Evolutionary conservation across 2,888 invertebrate genomes (phyloP).

Genomic region (Octonoba sinensis): DNA sequence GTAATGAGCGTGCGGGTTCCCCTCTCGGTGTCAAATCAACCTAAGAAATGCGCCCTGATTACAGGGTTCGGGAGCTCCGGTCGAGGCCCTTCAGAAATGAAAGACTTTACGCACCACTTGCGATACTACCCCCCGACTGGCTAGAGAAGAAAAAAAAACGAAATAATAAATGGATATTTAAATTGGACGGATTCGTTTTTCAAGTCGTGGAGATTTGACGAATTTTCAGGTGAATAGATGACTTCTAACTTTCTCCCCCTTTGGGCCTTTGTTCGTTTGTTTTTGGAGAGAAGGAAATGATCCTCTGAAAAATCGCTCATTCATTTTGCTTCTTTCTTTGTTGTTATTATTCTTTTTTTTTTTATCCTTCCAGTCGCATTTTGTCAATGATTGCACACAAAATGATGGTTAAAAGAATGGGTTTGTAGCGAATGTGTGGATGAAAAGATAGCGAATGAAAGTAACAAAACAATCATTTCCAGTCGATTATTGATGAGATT

Average conservation of each 20-base stretch:
- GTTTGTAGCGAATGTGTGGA: conserved; percentile 7
- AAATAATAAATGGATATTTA: conserved; percentile 60
- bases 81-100: conserved; percentile 40
- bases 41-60: conserved; percentile 63
- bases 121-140: conserved; percentile 15
- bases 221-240: conserved; percentile 53
- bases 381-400: conserved; percentile 36
- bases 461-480: neutral
- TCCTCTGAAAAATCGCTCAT: conserved; percentile 8
- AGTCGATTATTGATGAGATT: conserved; percentile 45
- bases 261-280: conserved; percentile 10
- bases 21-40: conserved; percentile 61
- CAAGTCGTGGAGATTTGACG: conserved; percentile 42
- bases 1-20: conserved; percentile 60
- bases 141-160: conserved; percentile 13
- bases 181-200: conserved; percentile 62
- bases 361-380: conserved; percentile 12
- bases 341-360: neutral
- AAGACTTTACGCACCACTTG: conserved; percentile 53
- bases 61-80: conserved; percentile 45
- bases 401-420: conserved; percentile 57
- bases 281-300: conserved; percentile 25
- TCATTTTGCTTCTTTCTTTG: conserved; percentile 1
- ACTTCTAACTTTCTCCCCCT: conserved; percentile 17
- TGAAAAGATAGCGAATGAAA: neutral